Evolutionary conservation across 2,888 invertebrate species (phyloP).

Genomic region (Nephrotoma guestfalica): DNA sequence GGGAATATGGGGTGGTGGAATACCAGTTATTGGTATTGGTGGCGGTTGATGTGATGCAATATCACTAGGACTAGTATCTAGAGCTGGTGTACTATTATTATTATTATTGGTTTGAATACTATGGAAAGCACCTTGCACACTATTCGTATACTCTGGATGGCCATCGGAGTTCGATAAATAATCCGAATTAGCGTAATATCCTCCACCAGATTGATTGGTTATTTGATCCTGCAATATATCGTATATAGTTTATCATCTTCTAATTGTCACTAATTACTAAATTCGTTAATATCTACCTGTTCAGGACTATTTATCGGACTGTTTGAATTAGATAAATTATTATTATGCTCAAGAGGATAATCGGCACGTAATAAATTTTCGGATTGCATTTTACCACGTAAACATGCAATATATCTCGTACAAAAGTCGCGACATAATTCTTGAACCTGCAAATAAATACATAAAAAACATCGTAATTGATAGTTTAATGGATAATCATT

Average conservation of each 20-base stretch:
- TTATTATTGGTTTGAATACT: conserved; percentile 6
- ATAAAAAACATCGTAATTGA: not conserved
- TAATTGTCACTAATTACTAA: not conserved
- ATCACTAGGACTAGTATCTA: conserved; percentile 11
- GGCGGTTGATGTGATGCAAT: conserved; percentile 7
- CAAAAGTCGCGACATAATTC: conserved; percentile 92
- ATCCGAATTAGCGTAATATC: conserved; percentile 13
- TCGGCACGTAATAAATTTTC: conserved; percentile 71
- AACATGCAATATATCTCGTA: conserved; percentile 78
- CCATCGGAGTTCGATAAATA: conserved; percentile 12
- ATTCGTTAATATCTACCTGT: conserved; percentile 15
- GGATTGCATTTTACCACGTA: conserved; percentile 83
- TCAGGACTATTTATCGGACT: conserved; percentile 27
- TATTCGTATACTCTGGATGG: conserved; percentile 10
- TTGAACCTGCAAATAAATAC: conserved; percentile 42
- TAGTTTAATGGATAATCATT: not conserved
- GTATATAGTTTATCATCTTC: not conserved
- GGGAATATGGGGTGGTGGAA: conserved; percentile 5
- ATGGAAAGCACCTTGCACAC: conserved; percentile 11
- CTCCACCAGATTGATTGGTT: conserved; percentile 11
- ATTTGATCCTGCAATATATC: conserved; percentile 11
- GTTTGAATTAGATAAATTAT: conserved; percentile 35
- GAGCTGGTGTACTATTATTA: conserved; percentile 10
- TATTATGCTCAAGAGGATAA: conserved; percentile 38
- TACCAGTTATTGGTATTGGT: not conserved